phyloP scores from a whole-genome alignment of 2,797 vertebrate genomes.

The Mormyrops boulengeri region DNA sequence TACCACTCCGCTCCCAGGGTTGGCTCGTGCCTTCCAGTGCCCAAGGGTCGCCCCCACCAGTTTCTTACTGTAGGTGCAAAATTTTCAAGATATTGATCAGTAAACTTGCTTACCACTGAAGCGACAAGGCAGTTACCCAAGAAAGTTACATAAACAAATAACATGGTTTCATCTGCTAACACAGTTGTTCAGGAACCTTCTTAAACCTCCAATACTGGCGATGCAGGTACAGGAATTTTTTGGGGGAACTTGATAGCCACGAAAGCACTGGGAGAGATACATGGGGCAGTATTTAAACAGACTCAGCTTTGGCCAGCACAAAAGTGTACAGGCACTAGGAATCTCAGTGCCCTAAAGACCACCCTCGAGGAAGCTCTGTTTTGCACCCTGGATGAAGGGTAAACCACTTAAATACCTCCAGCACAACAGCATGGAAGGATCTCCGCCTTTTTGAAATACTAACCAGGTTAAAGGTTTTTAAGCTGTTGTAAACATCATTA shows the following conservation, averaged over 20 bases:
- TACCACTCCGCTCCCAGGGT: not conserved
- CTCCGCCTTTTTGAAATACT: not conserved
- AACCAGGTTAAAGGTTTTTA: constrained; percentile 20
- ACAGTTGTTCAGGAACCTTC: not conserved
- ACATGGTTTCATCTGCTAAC: not conserved
- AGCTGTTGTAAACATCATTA: constrained; percentile 25
- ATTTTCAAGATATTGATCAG: not conserved
- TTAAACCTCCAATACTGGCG: not conserved
- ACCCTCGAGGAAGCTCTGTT: not conserved
- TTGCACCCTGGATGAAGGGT: not conserved
- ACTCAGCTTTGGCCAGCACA: not conserved
- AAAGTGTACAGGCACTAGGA: not conserved
- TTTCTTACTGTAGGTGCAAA: not conserved
- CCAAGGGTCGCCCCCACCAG: not conserved
- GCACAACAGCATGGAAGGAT: constrained; percentile 33
- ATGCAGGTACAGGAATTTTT: not conserved
- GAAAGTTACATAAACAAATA: not conserved
- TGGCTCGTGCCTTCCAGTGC: not conserved
- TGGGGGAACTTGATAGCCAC: not conserved
- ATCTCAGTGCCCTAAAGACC: not conserved
- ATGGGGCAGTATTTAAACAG: not conserved
- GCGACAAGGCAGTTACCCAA: not conserved
- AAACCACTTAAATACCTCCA: not conserved
- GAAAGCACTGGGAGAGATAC: not conserved
- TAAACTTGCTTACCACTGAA: not conserved